Base-by-base conservation (phyloP, 2,888 invertebrate genomes). In the Mamestra brassicae region DNA sequence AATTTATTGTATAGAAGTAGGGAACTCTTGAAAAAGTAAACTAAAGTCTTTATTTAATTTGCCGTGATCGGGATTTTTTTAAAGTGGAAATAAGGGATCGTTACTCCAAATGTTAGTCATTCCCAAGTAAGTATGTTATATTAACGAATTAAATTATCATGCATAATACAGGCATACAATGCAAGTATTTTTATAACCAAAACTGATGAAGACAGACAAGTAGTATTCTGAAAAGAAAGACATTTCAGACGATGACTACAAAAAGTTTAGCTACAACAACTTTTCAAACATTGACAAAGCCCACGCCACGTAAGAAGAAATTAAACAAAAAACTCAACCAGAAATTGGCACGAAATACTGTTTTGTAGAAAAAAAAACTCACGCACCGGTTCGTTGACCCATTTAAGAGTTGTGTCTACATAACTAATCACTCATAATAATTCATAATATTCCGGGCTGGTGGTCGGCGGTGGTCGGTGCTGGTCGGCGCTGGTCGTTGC, bases 361-460 rank as follows among this genome's bases (percentile, higher is more conserved):
- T 85, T 86, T 80, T 78, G 75, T 74, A 69, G 55, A 78, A 69
- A 76, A 80, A 52, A 83, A 78, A 78, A 80, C 67, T 65, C 66
- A 73, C 66, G 66, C 61, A 76, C 61, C 66, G 72, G 88, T 86
- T 86, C 84, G 77, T 80, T 87, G 86, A 87, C 88, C 84, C 76
- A 87, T 84, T 86, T 87, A 84, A 75, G 67, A 81, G 81, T 73
- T 52, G 79, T 85, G 84, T 85, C 79, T 80, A 78, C 78, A 80
- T 76, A 85, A 86, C 79, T 87, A 85, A 86, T 85, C 87, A 85
- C 83, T 86, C 81, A 85, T 85, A 85, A 83, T 86, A 85, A 81
- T 85, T 86, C 83, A 80, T 83, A 81, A 83, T 83, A 83, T 81
- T 72, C 74, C 71, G 67, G 66, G 68, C 62, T 78, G 64, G 58